Base-by-base conservation (phyloP, 2,797 vertebrate genomes). In the Rhincodon typus region DNA sequence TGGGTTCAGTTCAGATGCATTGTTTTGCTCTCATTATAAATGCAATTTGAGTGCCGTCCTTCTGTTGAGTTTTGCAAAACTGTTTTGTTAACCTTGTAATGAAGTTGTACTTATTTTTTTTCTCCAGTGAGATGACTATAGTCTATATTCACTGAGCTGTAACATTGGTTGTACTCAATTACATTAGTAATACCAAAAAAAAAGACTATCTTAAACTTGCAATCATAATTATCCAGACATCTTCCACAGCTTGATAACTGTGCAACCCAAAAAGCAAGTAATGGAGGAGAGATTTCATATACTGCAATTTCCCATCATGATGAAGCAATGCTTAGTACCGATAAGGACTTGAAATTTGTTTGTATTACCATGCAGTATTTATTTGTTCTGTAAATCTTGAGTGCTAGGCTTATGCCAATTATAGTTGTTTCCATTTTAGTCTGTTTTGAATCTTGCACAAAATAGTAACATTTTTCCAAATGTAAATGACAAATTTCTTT, bases 271-370 rank as follows among this genome's bases (percentile, higher is more conserved):
- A 50, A 30, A 12, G 38, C 66, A 70, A 17, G 21, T 69, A 42
- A 38, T n/a, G 90, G 38, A 94, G 67, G 62, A 69, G 38, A 94
- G 21, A 93, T 93, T n/a, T 91, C 30, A n/a, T 91, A 17, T 91
- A 50, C 46, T 50, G 46, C 46, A 66, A 57, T 23, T 7, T 93
- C 34, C 34, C 15, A 67, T 67, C 57, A 38, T 88, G 27, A 17
- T 27, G 86, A 30, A 88, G 50, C 53, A 57, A 30, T 3, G 53
- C 13, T 57, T 90, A n/a, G n/a, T 46, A 84, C n/a, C 46, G 86
- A 88, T 57, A 57, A 13, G 27, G 38, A 42, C 42, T 42, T 94
- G 91, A 38, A 67, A 67, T 94, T 70, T 38, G 77, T 82, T 82
- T 62, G 0, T n/a, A 66, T 74, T 72, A 53, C 25, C 42, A 53